Base-by-base conservation (phyloP, 1,140 invertebrate genomes). In the Drosophila pseudoobscura region DNA sequence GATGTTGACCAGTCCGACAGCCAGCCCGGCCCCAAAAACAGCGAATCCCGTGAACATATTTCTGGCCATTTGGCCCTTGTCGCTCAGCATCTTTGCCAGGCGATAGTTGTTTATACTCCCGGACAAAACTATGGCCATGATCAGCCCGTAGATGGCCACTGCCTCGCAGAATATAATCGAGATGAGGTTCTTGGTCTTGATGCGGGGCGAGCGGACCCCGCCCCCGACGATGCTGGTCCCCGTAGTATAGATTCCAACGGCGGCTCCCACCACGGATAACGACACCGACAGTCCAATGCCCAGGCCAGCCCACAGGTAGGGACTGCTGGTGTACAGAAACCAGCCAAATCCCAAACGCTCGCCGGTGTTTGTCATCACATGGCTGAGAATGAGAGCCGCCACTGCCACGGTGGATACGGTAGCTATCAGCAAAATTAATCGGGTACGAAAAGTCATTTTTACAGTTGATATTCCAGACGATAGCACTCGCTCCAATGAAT, bases 121-220 rank as follows among this genome's bases (percentile, higher is more conserved):
- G 31, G 96, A 96, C 29, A 99, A 94, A 22, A 99, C 97, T 91
- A 99, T 99, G n/a, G 98, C 97, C 87, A 98, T 98, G 89, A 99
- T 99, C 13, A 99, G 94, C 3, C 98, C 98, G 92, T 99, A 99
- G 92, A 99, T 99, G 53, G 98, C 98, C 0, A 99, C 98, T 75
- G 98, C 98, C 93, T 99, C 98, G 92, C 98, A 99, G 93, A 99
- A 99, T 91, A 99, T 99, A 82, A 99, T 98, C 44, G 98, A 99
- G 77, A 99, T 99, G 64, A 99, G 95, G 93, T 99, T 99, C 93
- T 99, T 99, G 22, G 99, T 99, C 92, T 99, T 98, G 91, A 99
- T 99, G 70, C 99, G 94, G 0, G 99, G 99, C 8, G 98, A 97
- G 93, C 99, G 99, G 0, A 99, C 98, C 89, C 99, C 99, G 60